Base-by-base conservation (phyloP, 2,888 invertebrate genomes). In the Lapara coniferarum region DNA sequence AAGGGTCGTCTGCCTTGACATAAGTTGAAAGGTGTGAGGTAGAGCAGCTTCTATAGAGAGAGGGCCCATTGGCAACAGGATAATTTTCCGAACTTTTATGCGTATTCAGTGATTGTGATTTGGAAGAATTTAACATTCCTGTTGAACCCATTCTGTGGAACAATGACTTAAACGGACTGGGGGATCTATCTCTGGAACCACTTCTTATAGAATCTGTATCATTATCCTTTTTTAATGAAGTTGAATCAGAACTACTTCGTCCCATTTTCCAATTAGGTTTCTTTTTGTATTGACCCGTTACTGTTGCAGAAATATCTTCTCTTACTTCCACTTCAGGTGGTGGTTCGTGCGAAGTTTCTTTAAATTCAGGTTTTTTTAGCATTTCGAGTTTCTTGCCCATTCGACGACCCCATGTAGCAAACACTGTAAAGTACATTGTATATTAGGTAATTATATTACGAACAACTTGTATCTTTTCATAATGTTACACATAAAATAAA, bases 351-450 rank as follows among this genome's bases (percentile, higher is more conserved):
- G 93, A 85, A 51, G 90, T 85, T 83, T 96, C 95, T 87, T 96
- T 95, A 58, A 95, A 89, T 69, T 96, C 96, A 69, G 95, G 89
- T 77, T 96, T 95, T 76, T 96, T 96, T 72, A 97, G 93, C 82
- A 96, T 95, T 81, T 97, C 97, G 81, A 97, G 91, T 87, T 96
- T 97, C 78, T 96, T 96, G 75, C 97, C 96, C 96, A 97, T 96
- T 75, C 96, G 95, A 73, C 96, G 95, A 80, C 97, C 96, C 97
- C 97, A 97, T 77, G 96, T 96, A 73, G 96, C 95, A 77, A 95
- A 92, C 82, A 96, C 96, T 96, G 92, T 71, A 94, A 91, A 58
- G 57, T 77, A 76, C 75, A 77, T 71, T 71, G 72, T 59, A 16
- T 8, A 13, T 55, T 46, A 55, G 53, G 19, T 12, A 16, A 8